Evolutionary conservation across 1,140 invertebrate genomes (phyloP).

Genomic region (Calliphora vicina): DNA sequence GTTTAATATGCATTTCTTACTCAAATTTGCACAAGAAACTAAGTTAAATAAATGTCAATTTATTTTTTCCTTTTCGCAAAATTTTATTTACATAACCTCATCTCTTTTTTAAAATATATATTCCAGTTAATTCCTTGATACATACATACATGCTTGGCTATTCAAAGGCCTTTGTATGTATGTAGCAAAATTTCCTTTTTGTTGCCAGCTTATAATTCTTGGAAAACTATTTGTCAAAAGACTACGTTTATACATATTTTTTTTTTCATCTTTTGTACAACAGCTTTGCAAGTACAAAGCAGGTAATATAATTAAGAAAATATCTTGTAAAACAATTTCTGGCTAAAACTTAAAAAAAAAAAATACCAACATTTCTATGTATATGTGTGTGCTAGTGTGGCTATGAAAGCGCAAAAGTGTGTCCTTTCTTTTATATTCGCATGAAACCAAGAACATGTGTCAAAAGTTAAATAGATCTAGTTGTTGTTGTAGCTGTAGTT

Average conservation of each 20-base stretch:
- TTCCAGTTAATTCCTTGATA: no score
- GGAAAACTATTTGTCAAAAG: constrained; percentile 1
- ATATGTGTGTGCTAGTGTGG: no score
- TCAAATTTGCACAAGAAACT: no score
- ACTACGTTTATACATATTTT: not conserved
- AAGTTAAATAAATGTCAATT: no score
- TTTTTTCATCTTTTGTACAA: not conserved
- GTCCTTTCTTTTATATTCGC: not conserved
- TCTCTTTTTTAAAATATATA: no score
- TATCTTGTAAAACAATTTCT: constrained; percentile 12
- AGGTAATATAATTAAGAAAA: constrained; percentile 17
- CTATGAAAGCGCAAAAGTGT: not conserved
- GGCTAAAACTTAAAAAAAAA: not conserved
- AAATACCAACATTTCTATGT: not conserved
- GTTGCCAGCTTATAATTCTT: not conserved
- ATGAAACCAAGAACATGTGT: constrained; percentile 15
- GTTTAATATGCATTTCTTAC: no score
- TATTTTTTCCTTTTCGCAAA: no score
- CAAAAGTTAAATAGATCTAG: constrained; percentile 32
- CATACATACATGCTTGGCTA: no score
- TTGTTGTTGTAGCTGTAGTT: not conserved
- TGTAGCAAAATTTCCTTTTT: no score
- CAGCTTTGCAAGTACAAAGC: not conserved
- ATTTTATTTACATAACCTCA: no score
- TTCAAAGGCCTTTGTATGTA: no score